Conservation (phyloP, 2,113 vertebrate genomes). For the Cinclus cinclus region DNA sequence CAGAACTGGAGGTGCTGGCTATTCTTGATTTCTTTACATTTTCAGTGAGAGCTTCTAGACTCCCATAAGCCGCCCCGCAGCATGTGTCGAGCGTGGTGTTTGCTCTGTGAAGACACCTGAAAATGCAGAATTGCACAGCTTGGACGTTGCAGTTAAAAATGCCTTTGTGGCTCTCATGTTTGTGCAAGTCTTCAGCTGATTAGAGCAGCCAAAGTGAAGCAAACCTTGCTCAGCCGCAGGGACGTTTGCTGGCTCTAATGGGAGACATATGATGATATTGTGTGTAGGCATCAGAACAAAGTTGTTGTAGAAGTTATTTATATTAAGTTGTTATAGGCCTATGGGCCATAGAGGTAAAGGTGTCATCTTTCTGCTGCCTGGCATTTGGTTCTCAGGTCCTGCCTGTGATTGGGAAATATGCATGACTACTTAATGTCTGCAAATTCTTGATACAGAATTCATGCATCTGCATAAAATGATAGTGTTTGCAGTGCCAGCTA, state of each 20-base stretch:
- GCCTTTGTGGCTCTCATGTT: background rate
- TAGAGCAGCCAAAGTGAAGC: background rate
- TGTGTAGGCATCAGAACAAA: background rate
- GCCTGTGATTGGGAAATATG: background rate
- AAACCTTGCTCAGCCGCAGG: background rate
- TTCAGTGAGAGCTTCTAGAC: background rate
- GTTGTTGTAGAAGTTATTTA: background rate
- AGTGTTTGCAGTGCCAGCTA: background rate
- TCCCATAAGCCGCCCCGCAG: background rate
- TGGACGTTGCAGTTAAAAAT: background rate
- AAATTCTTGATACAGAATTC: background rate
- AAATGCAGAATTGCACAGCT: background rate
- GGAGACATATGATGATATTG: background rate
- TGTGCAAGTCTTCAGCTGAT: background rate
- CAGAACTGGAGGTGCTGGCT: background rate
- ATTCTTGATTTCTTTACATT: background rate
- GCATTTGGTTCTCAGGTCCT: background rate
- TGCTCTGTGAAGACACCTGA: background rate
- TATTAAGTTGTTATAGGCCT: background rate
- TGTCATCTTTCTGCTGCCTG: background rate
- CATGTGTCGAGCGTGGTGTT: accelerated
- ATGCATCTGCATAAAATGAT: background rate
- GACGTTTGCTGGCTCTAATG: background rate
- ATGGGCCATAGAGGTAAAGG: background rate
- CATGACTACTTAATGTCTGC: background rate